A percentile compares a stretch with the other conserved stretches of the same genome.
Evolutionary conservation across 2,797 vertebrate genomes (phyloP).

Genomic region (Lerista edwardsae): DNA sequence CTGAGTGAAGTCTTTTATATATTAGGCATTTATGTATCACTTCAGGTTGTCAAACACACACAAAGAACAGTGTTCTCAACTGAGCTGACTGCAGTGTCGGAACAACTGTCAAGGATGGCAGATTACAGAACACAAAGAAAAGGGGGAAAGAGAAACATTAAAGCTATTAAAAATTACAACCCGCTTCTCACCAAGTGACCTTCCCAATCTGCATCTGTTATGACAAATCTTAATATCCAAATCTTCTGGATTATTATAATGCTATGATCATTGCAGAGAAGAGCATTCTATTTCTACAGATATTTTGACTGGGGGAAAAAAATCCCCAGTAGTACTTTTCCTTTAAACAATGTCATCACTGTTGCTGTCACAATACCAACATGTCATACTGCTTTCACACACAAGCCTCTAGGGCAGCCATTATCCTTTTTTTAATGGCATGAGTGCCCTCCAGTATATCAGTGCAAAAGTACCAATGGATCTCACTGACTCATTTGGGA

Average conservation of each 20-base stretch:
- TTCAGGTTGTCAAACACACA: slow-evolving; percentile 10
- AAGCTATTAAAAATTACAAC: background rate
- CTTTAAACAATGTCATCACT: slow-evolving; percentile 58
- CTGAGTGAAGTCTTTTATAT: slow-evolving; percentile 11
- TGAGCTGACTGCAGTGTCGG: background rate
- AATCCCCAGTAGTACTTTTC: slow-evolving; percentile 53
- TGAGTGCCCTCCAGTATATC: slow-evolving; percentile 65
- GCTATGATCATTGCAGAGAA: slow-evolving; percentile 45
- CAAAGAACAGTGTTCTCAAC: background rate
- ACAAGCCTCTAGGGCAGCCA: slow-evolving; percentile 55
- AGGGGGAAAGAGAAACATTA: background rate
- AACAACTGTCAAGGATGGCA: slow-evolving; percentile 19
- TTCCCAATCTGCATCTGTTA: slow-evolving; percentile 60
- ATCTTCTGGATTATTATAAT: slow-evolving; percentile 57
- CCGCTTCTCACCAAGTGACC: slow-evolving; percentile 17
- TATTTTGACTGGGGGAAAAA: background rate
- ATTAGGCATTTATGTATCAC: slow-evolving; percentile 10
- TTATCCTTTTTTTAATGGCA: slow-evolving; percentile 68
- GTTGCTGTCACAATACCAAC: slow-evolving; percentile 59
- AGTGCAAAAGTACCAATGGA: slow-evolving; percentile 70
- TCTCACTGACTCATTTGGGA: slow-evolving; percentile 72
- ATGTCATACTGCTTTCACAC: slow-evolving; percentile 66
- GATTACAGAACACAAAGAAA: background rate
- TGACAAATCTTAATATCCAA: slow-evolving; percentile 43
- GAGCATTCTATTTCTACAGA: slow-evolving; percentile 47